phyloP scores from a whole-genome alignment of 2,113 vertebrate genomes.

The Polyodon spathula region DNA sequence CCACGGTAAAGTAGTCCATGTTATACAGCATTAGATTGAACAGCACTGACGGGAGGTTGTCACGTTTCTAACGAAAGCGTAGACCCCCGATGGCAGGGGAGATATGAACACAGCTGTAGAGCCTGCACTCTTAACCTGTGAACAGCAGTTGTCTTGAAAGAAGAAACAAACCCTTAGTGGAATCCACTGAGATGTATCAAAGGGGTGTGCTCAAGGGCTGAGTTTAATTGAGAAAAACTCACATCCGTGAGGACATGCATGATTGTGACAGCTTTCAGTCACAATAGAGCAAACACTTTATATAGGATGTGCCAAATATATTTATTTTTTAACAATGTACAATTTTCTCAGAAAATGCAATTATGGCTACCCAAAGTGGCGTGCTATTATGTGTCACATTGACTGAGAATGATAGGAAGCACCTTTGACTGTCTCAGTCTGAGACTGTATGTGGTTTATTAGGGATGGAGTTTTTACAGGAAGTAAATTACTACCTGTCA shows the following conservation, averaged over 20 bases:
- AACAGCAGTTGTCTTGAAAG: rapidly evolving
- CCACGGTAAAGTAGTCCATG: not conserved
- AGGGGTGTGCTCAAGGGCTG: not conserved
- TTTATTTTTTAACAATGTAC: no score
- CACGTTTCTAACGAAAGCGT: not conserved
- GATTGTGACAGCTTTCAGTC: no score
- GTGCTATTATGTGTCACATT: no score
- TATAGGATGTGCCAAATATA: no score
- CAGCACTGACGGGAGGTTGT: slow-evolving; percentile 8
- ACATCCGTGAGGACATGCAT: no score
- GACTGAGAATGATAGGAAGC: no score
- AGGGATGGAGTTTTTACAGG: not conserved
- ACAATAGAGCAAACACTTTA: no score
- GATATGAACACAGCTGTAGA: slow-evolving; percentile 3
- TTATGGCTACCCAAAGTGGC: no score
- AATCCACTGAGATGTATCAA: not conserved
- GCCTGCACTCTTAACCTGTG: rapidly evolving
- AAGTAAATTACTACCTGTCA: not conserved
- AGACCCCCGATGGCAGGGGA: rapidly evolving
- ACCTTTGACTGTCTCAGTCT: not conserved
- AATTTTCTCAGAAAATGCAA: no score
- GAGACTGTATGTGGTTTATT: not conserved
- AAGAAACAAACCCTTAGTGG: not conserved
- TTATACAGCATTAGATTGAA: slow-evolving; percentile 1
- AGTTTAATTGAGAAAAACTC: not conserved